These are phyloP conservation scores for Trichonephila clavipes DNA, from an alignment of 1,140 invertebrate species.

Conservation along the genomic window DNA sequence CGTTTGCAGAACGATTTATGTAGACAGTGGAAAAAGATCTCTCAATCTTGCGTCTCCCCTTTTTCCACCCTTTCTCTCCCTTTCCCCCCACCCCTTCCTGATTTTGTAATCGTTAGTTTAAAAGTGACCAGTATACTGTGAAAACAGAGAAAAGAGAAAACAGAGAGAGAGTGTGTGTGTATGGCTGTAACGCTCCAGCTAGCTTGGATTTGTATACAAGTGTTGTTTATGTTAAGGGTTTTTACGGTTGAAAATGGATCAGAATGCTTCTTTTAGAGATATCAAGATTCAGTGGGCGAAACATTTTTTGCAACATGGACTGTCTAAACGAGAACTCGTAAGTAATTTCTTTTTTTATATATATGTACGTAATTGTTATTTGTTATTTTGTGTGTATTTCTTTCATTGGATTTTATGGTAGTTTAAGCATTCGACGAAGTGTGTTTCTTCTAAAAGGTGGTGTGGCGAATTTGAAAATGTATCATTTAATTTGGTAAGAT, in stretches of 20 bases:
- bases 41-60: neutral
- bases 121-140: neutral
- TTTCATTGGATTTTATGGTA: neutral
- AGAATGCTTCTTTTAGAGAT: conserved; percentile 35
- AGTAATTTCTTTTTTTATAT: neutral
- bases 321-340: neutral
- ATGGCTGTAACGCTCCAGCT: conserved; percentile 21
- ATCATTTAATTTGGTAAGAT: no score
- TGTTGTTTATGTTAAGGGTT: conserved; percentile 21
- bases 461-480: no score
- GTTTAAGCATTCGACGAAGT: no score
- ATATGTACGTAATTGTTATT: neutral
- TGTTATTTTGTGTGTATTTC: neutral
- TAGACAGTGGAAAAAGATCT: neutral
- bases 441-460: no score
- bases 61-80: neutral
- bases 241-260: conserved; percentile 34
- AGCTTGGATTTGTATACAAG: conserved; percentile 21
- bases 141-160: conserved; percentile 22
- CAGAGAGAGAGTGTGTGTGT: neutral
- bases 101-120: neutral
- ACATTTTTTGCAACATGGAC: conserved; percentile 31
- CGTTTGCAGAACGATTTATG: neutral
- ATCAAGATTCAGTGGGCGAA: conserved; percentile 46
- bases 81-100: neutral